Percentiles rank a stretch among this genome's conserved stretches.
Evolutionary conservation across 2,888 invertebrate genomes (phyloP).

Genomic region (Alloscopus bannaensis): DNA sequence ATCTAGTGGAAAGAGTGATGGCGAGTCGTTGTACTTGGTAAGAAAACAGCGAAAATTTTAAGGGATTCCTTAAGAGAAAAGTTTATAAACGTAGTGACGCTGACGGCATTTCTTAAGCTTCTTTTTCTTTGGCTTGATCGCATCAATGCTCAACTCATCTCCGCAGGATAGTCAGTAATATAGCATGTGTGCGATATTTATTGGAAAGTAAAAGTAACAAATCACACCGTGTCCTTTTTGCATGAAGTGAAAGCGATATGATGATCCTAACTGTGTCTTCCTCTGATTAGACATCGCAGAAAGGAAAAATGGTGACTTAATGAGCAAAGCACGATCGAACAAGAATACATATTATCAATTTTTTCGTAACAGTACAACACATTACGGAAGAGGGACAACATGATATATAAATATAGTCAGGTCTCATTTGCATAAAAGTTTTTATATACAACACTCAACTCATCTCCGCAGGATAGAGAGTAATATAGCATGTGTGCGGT

Average conservation of each 20-base stretch:
- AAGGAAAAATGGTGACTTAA: background rate
- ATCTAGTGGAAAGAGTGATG: constrained; percentile 25
- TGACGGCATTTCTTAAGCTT: too few relatives aligned
- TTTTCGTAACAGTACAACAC: background rate
- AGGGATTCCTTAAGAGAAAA: constrained; percentile 56
- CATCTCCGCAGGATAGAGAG: too few relatives aligned
- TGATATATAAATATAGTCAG: background rate
- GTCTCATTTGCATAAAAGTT: constrained; percentile 42
- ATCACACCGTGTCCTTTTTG: background rate
- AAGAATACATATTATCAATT: background rate
- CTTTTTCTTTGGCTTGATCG: background rate
- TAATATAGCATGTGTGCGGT: too few relatives aligned
- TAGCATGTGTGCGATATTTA: constrained; percentile 17
- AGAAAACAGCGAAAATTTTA: constrained; percentile 18
- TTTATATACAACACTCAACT: constrained; percentile 1
- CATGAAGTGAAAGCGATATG: constrained; percentile 37
- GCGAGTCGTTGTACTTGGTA: constrained; percentile 11
- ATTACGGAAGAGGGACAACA: background rate
- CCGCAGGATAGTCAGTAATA: background rate
- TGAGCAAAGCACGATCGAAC: background rate
- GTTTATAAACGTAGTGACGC: constrained; percentile 34
- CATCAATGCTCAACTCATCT: background rate
- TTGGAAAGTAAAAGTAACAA: constrained; percentile 36
- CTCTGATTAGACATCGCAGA: constrained; percentile 24
- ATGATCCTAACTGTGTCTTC: constrained; percentile 10